phyloP scores from a whole-genome alignment of 2,797 vertebrate species.

The Streptopelia turtur region DNA sequence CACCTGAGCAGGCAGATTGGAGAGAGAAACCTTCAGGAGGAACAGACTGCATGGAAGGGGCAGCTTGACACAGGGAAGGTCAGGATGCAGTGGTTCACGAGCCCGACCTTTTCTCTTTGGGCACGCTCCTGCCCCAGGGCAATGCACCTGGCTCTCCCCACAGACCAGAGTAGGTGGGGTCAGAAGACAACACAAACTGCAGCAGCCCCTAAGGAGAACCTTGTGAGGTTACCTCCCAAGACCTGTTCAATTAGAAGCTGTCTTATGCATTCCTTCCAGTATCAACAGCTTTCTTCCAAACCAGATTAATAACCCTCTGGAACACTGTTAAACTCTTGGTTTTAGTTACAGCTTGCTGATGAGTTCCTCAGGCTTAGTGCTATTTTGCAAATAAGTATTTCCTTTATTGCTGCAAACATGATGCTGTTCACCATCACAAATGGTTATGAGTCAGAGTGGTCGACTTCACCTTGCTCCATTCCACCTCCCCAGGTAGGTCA shows the following conservation, averaged over 20 bases:
- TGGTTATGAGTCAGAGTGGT: background rate
- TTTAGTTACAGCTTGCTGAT: background rate
- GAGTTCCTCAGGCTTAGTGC: background rate
- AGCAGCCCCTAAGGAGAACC: background rate
- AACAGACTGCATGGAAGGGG: background rate
- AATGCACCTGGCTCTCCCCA: background rate
- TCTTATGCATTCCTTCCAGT: background rate
- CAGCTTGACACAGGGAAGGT: background rate
- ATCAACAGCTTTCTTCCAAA: background rate
- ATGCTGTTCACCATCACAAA: background rate
- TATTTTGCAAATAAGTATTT: background rate
- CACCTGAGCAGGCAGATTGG: background rate
- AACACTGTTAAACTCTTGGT: background rate
- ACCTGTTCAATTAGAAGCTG: background rate
- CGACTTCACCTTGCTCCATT: background rate
- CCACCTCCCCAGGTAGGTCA: background rate
- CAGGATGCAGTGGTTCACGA: background rate
- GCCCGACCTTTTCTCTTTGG: background rate
- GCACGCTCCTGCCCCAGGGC: background rate
- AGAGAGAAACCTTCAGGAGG: background rate
- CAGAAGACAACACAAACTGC: background rate
- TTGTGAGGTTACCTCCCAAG: background rate
- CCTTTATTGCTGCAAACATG: background rate
- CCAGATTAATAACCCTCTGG: background rate
- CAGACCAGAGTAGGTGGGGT: background rate